Evolutionary conservation across 2,888 invertebrate species (phyloP), one percentile per base, ranked within the genome.

Genomic region (Parascotia fuliginaria): DNA sequence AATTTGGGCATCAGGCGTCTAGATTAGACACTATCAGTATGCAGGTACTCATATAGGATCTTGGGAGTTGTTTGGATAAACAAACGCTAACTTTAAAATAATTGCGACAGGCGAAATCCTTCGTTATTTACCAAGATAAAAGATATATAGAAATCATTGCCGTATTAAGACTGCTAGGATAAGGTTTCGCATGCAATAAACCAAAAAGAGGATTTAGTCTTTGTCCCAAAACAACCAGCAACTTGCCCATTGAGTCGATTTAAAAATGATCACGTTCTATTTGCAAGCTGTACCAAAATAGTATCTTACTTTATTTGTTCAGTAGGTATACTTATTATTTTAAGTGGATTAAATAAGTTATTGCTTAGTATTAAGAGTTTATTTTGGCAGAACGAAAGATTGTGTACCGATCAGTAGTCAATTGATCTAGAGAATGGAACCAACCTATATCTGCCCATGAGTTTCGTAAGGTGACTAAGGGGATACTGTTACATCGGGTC

Each of bases 221-320:
- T 13, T 40, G 44, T 48, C 38, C 40, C 28, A 12, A 11, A 31
- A 38, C 11, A 33, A 31, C 36, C 28, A n/a, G n/a, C n/a, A 36
- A 52, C 40, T 42, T 12, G 16, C 15, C 29, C n/a, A 41, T 51
- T 42, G 44, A 48, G n/a, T 40, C 11, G 9, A 44, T 61, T 28
- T 40, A 49, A 61, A 55, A 42, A 52, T 41, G 9, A 46, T 55
- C 65, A 65, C 62, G 61, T 54, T 22, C 34, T 15, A 16, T 7
- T 36, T n/a, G 11, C 19, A 19, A 36, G 1, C 16, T 19, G 36
- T 36, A 36, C 19, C 19, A 36, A 36, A 19, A 36, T 19, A 19
- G 19, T 36, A 36, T 36, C 2, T 16, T 36, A 36, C 36, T 33
- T 16, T 36, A 19, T 36, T 51, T 50, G 53, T 50, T 31, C 36